These are phyloP conservation scores for Xestia rhomboidea DNA, from an alignment of 2,888 invertebrate species.

Conservation along the genomic window DNA sequence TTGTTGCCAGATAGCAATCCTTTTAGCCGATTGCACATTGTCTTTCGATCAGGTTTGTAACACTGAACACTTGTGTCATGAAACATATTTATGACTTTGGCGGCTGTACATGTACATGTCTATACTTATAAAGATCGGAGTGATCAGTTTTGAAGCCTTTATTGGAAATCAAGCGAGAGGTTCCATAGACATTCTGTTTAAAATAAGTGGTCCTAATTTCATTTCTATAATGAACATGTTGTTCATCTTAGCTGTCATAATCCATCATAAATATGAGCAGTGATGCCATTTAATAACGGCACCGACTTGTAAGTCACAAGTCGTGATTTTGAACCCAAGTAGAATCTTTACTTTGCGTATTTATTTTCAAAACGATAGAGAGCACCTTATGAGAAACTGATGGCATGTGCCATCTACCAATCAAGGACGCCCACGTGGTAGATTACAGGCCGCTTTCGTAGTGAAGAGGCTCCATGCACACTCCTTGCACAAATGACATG, in stretches of 20 bases:
- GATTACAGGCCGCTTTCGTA: neutral
- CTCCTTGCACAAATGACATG: too few relatives aligned
- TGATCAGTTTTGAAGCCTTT: neutral
- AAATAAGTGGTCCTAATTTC: neutral
- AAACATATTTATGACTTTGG: conserved; percentile 36
- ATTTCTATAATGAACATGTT: neutral
- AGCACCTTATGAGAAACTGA: neutral
- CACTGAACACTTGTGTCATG: conserved; percentile 20
- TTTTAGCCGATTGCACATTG: conserved; percentile 61
- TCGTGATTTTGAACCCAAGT: neutral
- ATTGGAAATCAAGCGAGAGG: neutral
- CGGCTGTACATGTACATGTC: neutral
- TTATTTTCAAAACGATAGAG: neutral
- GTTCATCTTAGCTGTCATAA: neutral
- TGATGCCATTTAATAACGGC: neutral
- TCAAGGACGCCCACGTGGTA: too few relatives aligned
- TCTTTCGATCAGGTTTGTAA: conserved; percentile 32
- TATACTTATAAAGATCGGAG: neutral
- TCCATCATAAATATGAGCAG: neutral
- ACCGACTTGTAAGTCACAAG: neutral
- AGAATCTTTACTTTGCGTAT: neutral
- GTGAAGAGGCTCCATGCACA: too few relatives aligned
- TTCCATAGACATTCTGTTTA: neutral
- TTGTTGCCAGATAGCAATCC: conserved; percentile 47
- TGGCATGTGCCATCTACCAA: too few relatives aligned